phyloP scores from a whole-genome alignment of 2,888 invertebrate genomes.

The Ceraclea dissimilis region DNA sequence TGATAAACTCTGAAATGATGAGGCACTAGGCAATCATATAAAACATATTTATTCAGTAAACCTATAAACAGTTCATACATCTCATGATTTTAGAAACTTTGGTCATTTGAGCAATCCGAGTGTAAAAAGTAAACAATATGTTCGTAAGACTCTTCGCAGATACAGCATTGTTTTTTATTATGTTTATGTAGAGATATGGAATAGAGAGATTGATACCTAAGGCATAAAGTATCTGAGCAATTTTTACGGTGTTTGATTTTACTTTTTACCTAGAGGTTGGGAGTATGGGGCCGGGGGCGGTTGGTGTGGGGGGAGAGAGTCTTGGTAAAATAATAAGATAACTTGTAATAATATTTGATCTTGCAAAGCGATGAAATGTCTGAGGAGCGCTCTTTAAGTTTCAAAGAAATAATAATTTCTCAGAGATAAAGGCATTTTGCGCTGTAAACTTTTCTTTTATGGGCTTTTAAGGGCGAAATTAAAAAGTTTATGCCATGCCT shows the following conservation, averaged over 20 bases:
- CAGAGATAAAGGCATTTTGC: conserved; percentile 25
- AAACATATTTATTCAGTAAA: too few relatives aligned
- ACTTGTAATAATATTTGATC: conserved; percentile 26
- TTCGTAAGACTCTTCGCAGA: too few relatives aligned
- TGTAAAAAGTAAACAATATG: too few relatives aligned
- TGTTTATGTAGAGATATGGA: too few relatives aligned
- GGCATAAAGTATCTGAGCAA: background rate
- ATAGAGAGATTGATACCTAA: too few relatives aligned
- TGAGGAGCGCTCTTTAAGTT: conserved; percentile 22
- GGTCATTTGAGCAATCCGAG: too few relatives aligned
- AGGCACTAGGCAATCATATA: too few relatives aligned
- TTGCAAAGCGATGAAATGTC: conserved; percentile 23
- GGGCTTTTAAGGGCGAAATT: conserved; percentile 26
- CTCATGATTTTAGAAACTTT: too few relatives aligned
- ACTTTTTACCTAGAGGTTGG: background rate
- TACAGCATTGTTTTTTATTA: too few relatives aligned
- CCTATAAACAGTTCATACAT: too few relatives aligned
- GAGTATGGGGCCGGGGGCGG: too few relatives aligned
- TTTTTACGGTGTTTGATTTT: conserved; percentile 1
- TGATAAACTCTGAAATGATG: too few relatives aligned
- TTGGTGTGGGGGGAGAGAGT: background rate
- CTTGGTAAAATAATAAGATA: conserved; percentile 19
- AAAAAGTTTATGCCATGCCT: conserved; percentile 24
- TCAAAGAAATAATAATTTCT: conserved; percentile 27
- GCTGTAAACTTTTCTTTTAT: conserved; percentile 25